A percentile compares a stretch with the other conserved stretches of the same genome.
Evolutionary conservation across 92 coral and sea anemone species (phyloP).

Genomic region (Scolanthus callimorphus): DNA sequence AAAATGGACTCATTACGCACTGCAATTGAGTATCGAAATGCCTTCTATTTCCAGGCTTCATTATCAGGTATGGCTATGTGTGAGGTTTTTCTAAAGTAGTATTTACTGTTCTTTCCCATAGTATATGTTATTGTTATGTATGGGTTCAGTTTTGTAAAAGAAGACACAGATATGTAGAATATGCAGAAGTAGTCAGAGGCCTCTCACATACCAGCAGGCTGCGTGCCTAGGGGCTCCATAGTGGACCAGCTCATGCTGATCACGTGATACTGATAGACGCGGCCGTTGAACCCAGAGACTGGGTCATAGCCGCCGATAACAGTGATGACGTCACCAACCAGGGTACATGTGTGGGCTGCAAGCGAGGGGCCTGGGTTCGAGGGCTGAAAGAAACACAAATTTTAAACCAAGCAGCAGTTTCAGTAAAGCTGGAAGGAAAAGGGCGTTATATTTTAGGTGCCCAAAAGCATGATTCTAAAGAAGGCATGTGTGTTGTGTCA

Average conservation of each 20-base stretch:
- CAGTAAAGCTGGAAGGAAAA: no score
- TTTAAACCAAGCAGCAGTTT: no score
- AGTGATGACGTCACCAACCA: constrained; percentile 52
- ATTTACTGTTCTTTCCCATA: neutral
- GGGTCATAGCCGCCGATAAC: constrained; percentile 91
- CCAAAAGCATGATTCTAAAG: no score
- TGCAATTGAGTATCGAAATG: no score
- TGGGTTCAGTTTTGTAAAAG: no score
- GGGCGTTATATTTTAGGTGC: no score
- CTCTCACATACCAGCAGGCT: constrained; percentile 63
- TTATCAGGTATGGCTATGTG: neutral
- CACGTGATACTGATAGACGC: constrained; percentile 56
- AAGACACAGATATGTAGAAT: no score
- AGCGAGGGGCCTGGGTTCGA: constrained; percentile 36
- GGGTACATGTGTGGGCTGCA: constrained; percentile 82
- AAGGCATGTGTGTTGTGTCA: no score
- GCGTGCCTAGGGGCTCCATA: constrained; percentile 27
- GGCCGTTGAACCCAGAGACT: constrained; percentile 48
- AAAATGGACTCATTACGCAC: no score
- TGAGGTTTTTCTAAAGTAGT: neutral
- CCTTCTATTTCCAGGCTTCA: neutral
- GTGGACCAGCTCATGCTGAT: constrained; percentile 32
- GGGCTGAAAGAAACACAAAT: constrained; percentile 22
- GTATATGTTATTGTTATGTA: no score
- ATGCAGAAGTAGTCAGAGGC: no score